Evolutionary conservation across 2,797 vertebrate genomes (phyloP).

Genomic region (Cryptoprocta ferox): DNA sequence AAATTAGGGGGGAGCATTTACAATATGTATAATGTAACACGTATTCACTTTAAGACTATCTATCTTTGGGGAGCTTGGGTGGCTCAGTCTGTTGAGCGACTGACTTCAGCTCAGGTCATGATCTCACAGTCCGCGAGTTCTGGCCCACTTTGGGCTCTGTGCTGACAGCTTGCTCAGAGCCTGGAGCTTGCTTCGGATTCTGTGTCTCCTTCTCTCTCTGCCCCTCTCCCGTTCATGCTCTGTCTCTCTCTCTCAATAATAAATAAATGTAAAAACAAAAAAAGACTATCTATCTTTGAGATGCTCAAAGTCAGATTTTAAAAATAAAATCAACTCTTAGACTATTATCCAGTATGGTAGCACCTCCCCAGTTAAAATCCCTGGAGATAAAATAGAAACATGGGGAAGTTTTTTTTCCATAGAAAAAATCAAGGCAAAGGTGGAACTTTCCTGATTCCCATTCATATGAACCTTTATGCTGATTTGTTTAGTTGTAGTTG

Average conservation of each 20-base stretch:
- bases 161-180: too few relatives aligned
- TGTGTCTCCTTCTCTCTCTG: too few relatives aligned
- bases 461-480: background rate
- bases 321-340: constrained; percentile 11
- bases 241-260: too few relatives aligned
- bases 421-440: background rate
- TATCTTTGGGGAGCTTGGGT: too few relatives aligned
- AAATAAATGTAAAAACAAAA: too few relatives aligned
- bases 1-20: background rate
- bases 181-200: too few relatives aligned
- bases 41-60: background rate
- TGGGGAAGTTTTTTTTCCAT: constrained; percentile 8
- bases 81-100: too few relatives aligned
- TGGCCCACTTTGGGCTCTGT: too few relatives aligned
- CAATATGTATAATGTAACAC: background rate
- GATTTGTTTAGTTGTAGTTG: constrained; percentile 10
- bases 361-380: background rate
- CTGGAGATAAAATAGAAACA: background rate
- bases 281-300: constrained; percentile 15
- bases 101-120: too few relatives aligned
- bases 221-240: too few relatives aligned
- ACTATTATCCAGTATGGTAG: background rate
- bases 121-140: too few relatives aligned
- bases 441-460: background rate
- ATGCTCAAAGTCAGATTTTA: background rate